Evolutionary conservation across 2,888 invertebrate species (phyloP), one percentile per base, ranked within the genome.

Genomic region (Brachyptera putata): DNA sequence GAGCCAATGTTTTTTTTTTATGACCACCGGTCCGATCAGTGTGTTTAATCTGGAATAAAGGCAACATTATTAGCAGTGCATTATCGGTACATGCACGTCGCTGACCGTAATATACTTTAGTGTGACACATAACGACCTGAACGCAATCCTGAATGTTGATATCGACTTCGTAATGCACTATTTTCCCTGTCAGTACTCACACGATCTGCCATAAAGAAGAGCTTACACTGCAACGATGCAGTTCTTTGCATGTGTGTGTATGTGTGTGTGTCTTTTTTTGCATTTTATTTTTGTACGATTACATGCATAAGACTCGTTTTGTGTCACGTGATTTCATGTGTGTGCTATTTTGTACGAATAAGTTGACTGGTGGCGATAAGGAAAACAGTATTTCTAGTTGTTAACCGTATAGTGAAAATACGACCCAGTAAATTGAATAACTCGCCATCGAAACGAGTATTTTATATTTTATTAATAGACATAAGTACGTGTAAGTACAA

Each of bases 281-380:
- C 21, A n/a, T n/a, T n/a, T n/a, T n/a, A n/a, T n/a, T n/a, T n/a
- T n/a, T n/a, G 5, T 53, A 25, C 13, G 36, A 36, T 53, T 53
- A 53, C 34, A 53, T n/a, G 53, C 21, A 30, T 36, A 21, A 36
- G 53, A 53, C 36, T 53, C 53, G 34, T 53, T 53, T 53, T 16
- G 16, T 53, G 18, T 30, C n/a, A n/a, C n/a, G 30, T 7, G 30
- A 30, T 5, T n/a, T n/a, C n/a, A 41, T 21, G 24, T 46, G 46
- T 24, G 46, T 24, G 53, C 34, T 53, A 53, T 53, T 53, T 53
- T 53, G 53, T 53, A 53, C 53, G 22, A 53, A 53, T 53, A 53
- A 3, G 53, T 53, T 53, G 49, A 50, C 49, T 2, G 21, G 41
- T 18, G 46, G 3, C 14, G 53, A 53, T 53, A 53, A 53, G 53